phyloP scores from a whole-genome alignment of 2,888 invertebrate species.

The Lapara coniferarum region DNA sequence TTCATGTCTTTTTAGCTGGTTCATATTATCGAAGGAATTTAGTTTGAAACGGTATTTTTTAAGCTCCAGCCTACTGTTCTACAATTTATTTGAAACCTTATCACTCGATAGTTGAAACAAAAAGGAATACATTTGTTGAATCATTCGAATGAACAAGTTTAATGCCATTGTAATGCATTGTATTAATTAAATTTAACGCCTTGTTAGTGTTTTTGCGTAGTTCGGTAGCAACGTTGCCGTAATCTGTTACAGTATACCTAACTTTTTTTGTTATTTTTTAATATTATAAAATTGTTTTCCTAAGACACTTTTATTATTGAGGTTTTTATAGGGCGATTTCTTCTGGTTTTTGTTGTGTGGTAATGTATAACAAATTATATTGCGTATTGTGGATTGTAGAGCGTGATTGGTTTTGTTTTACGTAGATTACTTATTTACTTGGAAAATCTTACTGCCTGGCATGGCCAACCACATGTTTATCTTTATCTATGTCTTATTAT shows the following conservation, averaged over 20 bases:
- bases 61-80: too few relatives aligned
- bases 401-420: neutral
- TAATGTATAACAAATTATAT: conserved; percentile 1
- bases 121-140: neutral
- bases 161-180: neutral
- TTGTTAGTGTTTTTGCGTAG: conserved; percentile 8
- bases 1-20: too few relatives aligned
- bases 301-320: neutral
- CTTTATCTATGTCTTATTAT: too few relatives aligned
- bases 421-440: neutral
- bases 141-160: neutral
- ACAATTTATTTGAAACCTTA: neutral
- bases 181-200: conserved; percentile 5
- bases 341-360: neutral
- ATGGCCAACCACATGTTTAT: too few relatives aligned
- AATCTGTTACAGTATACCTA: conserved; percentile 10
- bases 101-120: neutral
- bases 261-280: neutral
- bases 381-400: neutral
- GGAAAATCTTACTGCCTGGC: too few relatives aligned
- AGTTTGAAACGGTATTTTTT: too few relatives aligned
- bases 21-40: too few relatives aligned
- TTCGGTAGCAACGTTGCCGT: conserved; percentile 7
- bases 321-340: neutral
- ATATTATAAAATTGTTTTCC: neutral